Base-by-base conservation (phyloP, 2,888 invertebrate genomes). In the Neoitamus cyanurus region DNA sequence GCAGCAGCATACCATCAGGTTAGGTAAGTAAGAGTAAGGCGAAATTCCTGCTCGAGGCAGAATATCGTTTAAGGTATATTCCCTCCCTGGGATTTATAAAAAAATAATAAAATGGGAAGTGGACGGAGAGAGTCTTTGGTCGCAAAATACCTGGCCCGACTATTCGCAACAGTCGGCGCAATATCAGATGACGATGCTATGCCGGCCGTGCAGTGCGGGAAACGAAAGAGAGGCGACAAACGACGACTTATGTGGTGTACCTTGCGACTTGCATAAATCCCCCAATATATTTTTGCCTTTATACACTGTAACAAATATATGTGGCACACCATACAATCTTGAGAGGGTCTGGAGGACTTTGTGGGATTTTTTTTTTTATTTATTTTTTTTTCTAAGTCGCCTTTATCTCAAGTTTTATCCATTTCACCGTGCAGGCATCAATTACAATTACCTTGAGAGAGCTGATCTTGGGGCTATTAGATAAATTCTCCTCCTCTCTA, bases 361-460 rank as follows among this genome's bases (percentile, higher is more conserved):
- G 7, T 36, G 9, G n/a, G n/a, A n/a, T 0, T 13, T 1, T 37
- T 13, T 13, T 13, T 11, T 42, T 42, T 42, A 11, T 42, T 42
- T 15, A n/a, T 42, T 42, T 42, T n/a, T 42, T 58, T 7, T 58
- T 58, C 7, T 20, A 58, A 58, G 68, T 13, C 20, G n/a, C 69
- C 28, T 82, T 82, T 82, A 68, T 82, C 69, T 82, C 20, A 69
- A 13, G 15, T 69, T 69, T 82, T 69, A 82, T 82, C 82, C 82
- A 69, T 69, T 80, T 82, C 82, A 82, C 82, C 69, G 82, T 69
- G 69, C 68, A 82, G 69, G 82, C 82, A 36, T 69, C 82, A 82
- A 82, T 82, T 82, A 82, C 82, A 82, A 82, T 82, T 82, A 82
- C 82, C 69, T 58, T 58, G 58, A 58, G 11, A 36, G 69, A 82